Base-by-base conservation (phyloP, 2,888 invertebrate genomes). In the Corythucha ciliata region DNA sequence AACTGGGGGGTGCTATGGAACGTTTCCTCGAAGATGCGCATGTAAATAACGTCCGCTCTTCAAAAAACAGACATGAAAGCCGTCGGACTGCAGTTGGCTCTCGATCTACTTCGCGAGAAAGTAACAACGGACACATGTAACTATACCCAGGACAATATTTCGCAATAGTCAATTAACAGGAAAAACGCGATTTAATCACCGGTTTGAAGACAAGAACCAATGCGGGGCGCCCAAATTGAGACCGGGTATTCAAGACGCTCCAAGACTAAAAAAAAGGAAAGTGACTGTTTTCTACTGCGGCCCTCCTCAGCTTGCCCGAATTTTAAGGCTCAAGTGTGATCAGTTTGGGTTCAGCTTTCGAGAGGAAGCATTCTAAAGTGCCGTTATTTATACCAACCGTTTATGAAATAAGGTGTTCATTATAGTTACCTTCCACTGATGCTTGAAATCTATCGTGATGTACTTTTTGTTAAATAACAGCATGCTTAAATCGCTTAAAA, bases 241-340 rank as follows among this genome's bases (percentile, higher is more conserved):
- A 90, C 66, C 87, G 89, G 68, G 91, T 93, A 22, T 92, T 93
- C 71, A 82, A 86, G 61, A 83, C 88, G 63, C 74, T 93, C 10
- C 74, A 79, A 58, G 83, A 83, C 59, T 86, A 88, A 68, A 82
- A 83, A 64, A 88, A 89, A 65, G 92, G 33, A 85, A 85, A 69
- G 81, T 93, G 3, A 91, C 92, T 0, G 83, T 93, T n/a, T 93
- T 92, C 71, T 93, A 88, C 70, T 93, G 92, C 67, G 92, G 92
- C 0, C 90, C 91, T 0, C 88, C 91, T 0, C 83, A 87, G 58
- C 72, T 92, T 12, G 89, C 82, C 6, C 77, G 82, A 62, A 77
- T 82, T 5, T 71, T 93, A 49, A 75, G 89, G 55, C 75, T 83
- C 61, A 90, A 90, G 67, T 91, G 91, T 69, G 87, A 85, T 68